These are phyloP conservation scores for Echinops telfairi DNA, from an alignment of 2,113 vertebrate genomes.

Conservation along the genomic window DNA sequence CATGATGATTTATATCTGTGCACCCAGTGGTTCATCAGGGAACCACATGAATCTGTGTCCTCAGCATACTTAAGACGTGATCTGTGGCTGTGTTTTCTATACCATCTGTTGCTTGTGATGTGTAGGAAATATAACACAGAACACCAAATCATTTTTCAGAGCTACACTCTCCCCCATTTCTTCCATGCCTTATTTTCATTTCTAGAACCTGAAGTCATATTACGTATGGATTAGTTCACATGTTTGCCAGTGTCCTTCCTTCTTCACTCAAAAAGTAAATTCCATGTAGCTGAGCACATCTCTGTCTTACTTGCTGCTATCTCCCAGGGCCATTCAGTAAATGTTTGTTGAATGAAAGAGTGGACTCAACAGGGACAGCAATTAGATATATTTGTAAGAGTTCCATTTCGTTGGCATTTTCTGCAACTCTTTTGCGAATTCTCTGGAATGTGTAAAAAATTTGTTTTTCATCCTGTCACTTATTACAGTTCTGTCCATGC, in stretches of 20 bases:
- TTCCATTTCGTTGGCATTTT: slow-evolving; percentile 52
- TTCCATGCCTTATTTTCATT: slow-evolving; percentile 34
- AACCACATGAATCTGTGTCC: not conserved
- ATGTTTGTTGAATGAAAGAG: slow-evolving; percentile 39
- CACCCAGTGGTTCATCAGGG: slow-evolving; percentile 31
- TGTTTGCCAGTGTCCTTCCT: not conserved
- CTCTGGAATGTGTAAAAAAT: not conserved
- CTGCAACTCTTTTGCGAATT: slow-evolving; percentile 40
- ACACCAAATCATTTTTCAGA: slow-evolving; percentile 38
- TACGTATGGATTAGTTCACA: slow-evolving; percentile 31
- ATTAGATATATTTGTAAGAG: slow-evolving; percentile 34
- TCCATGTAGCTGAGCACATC: not conserved
- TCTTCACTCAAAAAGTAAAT: slow-evolving; percentile 38
- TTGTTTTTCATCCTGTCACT: slow-evolving; percentile 7
- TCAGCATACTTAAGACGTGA: slow-evolving; percentile 2
- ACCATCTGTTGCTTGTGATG: slow-evolving; percentile 11
- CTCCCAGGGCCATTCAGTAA: not conserved
- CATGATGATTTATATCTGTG: not conserved
- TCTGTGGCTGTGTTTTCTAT: slow-evolving; percentile 47
- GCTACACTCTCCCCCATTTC: not conserved
- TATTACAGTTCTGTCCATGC: slow-evolving; percentile 1
- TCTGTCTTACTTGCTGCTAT: slow-evolving; percentile 19
- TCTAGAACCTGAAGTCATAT: slow-evolving; percentile 30
- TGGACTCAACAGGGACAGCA: not conserved
- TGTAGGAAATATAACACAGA: slow-evolving; percentile 32